These are phyloP conservation scores for Tetrapedia diversipes DNA, from an alignment of 2,888 invertebrate genomes.

Conservation along the genomic window DNA sequence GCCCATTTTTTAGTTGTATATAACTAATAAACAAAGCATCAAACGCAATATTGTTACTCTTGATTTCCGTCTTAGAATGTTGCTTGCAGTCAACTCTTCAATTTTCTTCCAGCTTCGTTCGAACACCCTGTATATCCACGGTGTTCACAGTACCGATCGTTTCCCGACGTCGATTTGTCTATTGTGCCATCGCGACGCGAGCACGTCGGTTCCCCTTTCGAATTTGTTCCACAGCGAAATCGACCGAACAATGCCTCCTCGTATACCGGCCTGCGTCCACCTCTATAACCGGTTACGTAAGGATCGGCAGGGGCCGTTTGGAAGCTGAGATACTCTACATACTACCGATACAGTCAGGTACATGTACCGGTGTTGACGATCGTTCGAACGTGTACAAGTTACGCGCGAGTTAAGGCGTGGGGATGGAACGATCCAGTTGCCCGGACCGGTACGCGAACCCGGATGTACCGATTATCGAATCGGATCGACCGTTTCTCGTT, in stretches of 20 bases:
- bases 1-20: no score
- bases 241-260: conserved; percentile 34
- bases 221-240: conserved; percentile 47
- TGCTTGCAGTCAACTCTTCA: no score
- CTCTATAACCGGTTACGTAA: conserved; percentile 47
- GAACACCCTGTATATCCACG: no score
- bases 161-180: conserved; percentile 59
- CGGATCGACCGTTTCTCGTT: not conserved
- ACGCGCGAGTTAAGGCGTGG: no score
- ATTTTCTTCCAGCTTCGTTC: no score
- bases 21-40: no score
- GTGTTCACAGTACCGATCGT: no score
- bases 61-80: no score
- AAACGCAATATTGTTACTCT: no score
- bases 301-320: conserved; percentile 5
- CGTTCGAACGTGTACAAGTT: no score
- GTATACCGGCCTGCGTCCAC: not conserved
- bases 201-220: conserved; percentile 27
- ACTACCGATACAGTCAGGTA: not conserved
- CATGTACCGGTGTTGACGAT: conserved; percentile 17
- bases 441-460: not conserved
- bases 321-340: not conserved
- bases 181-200: conserved; percentile 32
- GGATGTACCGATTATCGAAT: not conserved
- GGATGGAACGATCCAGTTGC: not conserved